Base-by-base conservation (phyloP, 2,797 vertebrate species). In the Lerista edwardsae region DNA sequence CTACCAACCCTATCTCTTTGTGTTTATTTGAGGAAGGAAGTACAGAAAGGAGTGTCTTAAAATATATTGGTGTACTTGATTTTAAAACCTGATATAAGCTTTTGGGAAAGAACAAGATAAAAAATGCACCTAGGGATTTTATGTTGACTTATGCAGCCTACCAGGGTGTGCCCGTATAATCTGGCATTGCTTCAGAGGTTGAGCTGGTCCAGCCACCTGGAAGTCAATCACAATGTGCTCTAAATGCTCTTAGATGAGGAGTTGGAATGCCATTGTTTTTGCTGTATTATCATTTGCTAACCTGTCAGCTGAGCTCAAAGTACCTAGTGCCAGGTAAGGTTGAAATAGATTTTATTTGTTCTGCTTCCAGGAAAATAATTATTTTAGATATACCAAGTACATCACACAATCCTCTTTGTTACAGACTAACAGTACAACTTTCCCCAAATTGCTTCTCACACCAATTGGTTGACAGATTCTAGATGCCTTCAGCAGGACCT, bases 181-280 rank as follows among this genome's bases (percentile, higher is more conserved):
- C 29, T 57, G 23, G 15, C 57, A 6, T 75, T 87, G 82, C 0
- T 9, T 85, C 19, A 78, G 74, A 86, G 15, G 2, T 0, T 6
- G 3, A 71, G 6, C n/a, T 23, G 34, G 47, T 74, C 51, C 73
- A 72, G 29, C 36, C 67, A 34, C 36, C 23, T 27, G 21, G 7
- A 14, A 41, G 36, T 34, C 9, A 71, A 41, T 2, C 19, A 71
- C 36, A 39, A 41, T 23, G 23, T 41, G 8, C 27, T 64, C 80
- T 31, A 47, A 0, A 61, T 71, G 0, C 73, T 1, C 65, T 51
- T 7, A 10, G 77, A 51, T 62, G 62, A 9, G 19, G 8, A 19
- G 55, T 44, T 82, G 39, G 8, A 17, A 14, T 67, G 41, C 41
- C 39, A 82, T 87, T 86, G 77, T 71, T 27, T 71, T 84, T 69